phyloP scores from a whole-genome alignment of 1,140 invertebrate genomes.

The Hypsibius dujardini region DNA sequence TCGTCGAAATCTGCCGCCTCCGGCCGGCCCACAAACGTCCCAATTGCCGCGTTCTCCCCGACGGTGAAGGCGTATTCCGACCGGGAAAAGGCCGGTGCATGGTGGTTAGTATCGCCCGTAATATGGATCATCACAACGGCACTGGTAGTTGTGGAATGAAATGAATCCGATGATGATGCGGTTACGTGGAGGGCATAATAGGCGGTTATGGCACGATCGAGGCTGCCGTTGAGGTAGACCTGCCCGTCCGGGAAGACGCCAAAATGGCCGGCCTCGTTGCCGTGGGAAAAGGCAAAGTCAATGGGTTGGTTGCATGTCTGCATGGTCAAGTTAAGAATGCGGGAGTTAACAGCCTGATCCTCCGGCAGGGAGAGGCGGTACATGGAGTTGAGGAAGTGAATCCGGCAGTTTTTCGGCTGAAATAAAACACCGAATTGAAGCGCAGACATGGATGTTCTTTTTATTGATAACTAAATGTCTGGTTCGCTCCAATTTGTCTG shows the following conservation, averaged over 20 bases:
- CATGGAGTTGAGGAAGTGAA: not conserved
- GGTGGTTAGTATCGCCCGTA: constrained; percentile 63
- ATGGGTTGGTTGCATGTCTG: not conserved
- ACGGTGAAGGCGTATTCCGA: constrained; percentile 70
- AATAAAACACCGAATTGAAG: not conserved
- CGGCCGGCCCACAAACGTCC: constrained; percentile 62
- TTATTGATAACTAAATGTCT: not conserved
- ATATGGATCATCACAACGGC: constrained; percentile 47
- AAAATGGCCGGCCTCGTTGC: constrained; percentile 30
- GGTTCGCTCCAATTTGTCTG: too few relatives aligned
- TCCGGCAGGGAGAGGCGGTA: constrained; percentile 27
- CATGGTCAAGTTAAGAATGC: constrained; percentile 28
- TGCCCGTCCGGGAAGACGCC: constrained; percentile 33
- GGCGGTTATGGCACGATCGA: constrained; percentile 30
- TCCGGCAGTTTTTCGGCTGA: not conserved
- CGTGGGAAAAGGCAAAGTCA: constrained; percentile 26
- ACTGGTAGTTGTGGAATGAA: not conserved
- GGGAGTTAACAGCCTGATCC: constrained; percentile 27
- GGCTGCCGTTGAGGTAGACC: constrained; percentile 26
- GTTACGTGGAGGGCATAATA: not conserved
- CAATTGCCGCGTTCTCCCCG: constrained; percentile 69
- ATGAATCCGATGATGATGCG: too few relatives aligned
- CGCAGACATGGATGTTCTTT: not conserved
- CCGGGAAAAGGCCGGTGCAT: constrained; percentile 60
- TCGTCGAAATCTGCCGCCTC: constrained; percentile 62